Evolutionary conservation across 1,140 invertebrate species (phyloP).

Genomic region (Drosophila bocki): DNA sequence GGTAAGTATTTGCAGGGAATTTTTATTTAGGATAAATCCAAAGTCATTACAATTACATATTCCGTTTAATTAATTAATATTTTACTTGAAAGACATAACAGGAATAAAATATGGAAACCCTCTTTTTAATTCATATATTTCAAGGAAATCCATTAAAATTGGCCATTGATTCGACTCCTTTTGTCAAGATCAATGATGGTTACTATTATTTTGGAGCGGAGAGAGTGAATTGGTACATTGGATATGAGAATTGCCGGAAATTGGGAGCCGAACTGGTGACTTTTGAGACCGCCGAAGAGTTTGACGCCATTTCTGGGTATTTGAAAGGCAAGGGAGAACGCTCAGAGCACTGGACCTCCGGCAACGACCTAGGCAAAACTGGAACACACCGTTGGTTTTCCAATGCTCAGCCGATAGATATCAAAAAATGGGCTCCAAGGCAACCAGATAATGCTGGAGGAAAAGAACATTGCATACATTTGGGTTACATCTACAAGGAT

Average conservation of each 20-base stretch:
- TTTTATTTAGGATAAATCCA: not conserved
- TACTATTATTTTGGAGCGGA: conserved; percentile 43
- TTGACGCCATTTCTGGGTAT: conserved; percentile 19
- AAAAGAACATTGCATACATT: conserved; percentile 52
- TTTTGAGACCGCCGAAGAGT: conserved; percentile 38
- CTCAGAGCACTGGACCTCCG: conserved; percentile 40
- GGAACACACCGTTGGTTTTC: conserved; percentile 42
- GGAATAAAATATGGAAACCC: too few species aligned
- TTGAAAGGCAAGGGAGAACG: not conserved
- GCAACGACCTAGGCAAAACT: conserved; percentile 44
- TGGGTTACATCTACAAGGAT: conserved; percentile 26
- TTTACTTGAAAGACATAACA: too few species aligned
- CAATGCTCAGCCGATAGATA: conserved; percentile 36
- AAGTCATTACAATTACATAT: not conserved
- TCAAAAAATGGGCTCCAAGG: conserved; percentile 21
- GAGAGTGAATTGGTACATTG: conserved; percentile 36
- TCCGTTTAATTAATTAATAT: too few species aligned
- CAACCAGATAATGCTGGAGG: conserved; percentile 53
- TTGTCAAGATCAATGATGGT: conserved; percentile 26
- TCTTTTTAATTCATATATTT: not conserved
- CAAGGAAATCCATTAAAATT: conserved; percentile 21
- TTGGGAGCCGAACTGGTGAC: conserved; percentile 32
- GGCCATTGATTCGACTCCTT: conserved; percentile 8
- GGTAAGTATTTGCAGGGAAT: not conserved
- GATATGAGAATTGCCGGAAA: conserved; percentile 28